A percentile compares a stretch with the other conserved stretches of the same genome.
phyloP scores from a whole-genome alignment of 2,797 vertebrate genomes.

The Crenuchus spilurus region DNA sequence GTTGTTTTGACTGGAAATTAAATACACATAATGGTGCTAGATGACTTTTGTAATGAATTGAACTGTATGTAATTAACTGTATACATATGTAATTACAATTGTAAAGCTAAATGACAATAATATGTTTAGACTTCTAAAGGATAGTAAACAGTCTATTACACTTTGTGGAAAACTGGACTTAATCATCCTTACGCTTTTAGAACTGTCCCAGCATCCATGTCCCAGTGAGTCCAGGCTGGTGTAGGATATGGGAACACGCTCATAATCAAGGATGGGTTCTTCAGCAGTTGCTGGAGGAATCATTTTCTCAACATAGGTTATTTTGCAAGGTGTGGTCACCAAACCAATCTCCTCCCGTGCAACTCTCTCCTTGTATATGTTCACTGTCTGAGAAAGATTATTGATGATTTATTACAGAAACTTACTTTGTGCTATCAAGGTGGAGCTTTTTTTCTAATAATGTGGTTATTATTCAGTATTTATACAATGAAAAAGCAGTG shows the following conservation, averaged over 20 bases:
- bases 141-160: background rate
- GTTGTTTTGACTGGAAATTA: too few relatives aligned
- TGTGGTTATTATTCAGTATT: too few relatives aligned
- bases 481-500: too few relatives aligned
- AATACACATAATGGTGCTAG: too few relatives aligned
- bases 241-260: constrained; percentile 81
- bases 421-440: too few relatives aligned
- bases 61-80: too few relatives aligned
- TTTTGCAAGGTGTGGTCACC: constrained; percentile 68
- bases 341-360: constrained; percentile 81
- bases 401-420: background rate
- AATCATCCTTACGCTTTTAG: constrained; percentile 36
- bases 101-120: background rate
- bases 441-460: too few relatives aligned
- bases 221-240: constrained; percentile 79
- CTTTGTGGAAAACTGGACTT: background rate
- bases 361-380: constrained; percentile 85
- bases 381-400: constrained; percentile 74
- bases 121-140: background rate
- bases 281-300: constrained; percentile 62
- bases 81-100: too few relatives aligned
- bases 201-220: constrained; percentile 82
- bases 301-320: constrained; percentile 65
- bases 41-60: too few relatives aligned
- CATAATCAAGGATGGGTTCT: constrained; percentile 71